Percentiles rank a stretch among this genome's conserved stretches.
Conservation (phyloP, 2,113 vertebrate species). For the Petrocephalus microphthalmus region DNA sequence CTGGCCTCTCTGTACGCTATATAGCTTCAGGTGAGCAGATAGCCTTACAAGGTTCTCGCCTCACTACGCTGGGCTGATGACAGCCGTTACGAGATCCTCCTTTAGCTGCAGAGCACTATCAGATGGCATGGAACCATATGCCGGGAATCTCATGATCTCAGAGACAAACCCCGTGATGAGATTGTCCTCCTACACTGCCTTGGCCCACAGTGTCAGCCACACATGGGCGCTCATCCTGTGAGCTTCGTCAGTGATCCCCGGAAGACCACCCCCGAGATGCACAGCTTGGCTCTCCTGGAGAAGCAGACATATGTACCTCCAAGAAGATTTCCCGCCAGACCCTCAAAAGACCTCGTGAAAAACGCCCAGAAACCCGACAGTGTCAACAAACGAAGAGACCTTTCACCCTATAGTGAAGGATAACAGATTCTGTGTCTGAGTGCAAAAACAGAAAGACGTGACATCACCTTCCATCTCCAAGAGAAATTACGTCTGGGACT, state of each 20-base stretch:
- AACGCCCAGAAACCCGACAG: neutral
- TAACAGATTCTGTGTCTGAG: neutral
- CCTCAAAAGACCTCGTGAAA: neutral
- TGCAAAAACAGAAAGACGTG: neutral
- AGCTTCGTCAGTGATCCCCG: neutral
- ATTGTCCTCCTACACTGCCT: neutral
- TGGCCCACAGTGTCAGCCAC: neutral
- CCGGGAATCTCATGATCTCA: neutral
- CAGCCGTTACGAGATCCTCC: neutral
- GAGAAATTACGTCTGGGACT: slow-evolving; percentile 3
- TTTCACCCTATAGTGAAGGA: neutral
- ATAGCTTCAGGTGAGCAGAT: neutral
- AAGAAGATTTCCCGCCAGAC: neutral
- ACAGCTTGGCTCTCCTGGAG: neutral
- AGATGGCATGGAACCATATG: neutral
- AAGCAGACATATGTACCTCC: neutral
- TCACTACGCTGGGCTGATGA: neutral
- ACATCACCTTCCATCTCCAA: slow-evolving; percentile 3
- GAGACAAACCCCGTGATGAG: neutral
- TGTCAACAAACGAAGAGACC: neutral
- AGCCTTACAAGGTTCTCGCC: neutral
- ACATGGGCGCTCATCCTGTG: neutral
- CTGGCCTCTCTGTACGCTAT: neutral
- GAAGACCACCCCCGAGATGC: neutral
- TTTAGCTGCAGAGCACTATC: neutral